Base-by-base conservation (phyloP, 2,888 invertebrate species). In the Agrochola lota region DNA sequence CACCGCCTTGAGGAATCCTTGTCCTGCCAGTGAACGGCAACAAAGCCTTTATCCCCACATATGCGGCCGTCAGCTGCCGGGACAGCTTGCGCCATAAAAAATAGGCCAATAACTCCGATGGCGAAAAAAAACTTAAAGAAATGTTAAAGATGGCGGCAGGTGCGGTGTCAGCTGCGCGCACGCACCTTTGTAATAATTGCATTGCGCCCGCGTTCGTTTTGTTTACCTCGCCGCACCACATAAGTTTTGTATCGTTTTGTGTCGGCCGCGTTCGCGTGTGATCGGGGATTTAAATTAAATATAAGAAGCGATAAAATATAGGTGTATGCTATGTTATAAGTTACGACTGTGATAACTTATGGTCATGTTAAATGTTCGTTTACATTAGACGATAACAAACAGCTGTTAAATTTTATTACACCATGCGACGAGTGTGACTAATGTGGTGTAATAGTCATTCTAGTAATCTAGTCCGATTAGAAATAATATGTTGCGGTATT, bases 101-200 rank as follows among this genome's bases (percentile, higher is more conserved):
- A 96, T 96, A 96, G 96, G 96, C 96, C 96, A 96, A 96, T 96
- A 96, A 95, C 96, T 94, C 92, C 94, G 93, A 94, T 94, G 94
- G 95, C 95, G 92, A 95, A 95, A 96, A 94, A 95, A 96, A 95
- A 94, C 91, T 91, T 91, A 93, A 92, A 96, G 95, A 95, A 96
- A 96, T 94, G 94, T 93, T 95, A 95, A 96, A 95, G 95, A 95
- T 94, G 94, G 94, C 93, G 95, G 95, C 96, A 96, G 96, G 96
- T 96, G 96, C 91, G 90, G 86, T 85, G 95, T 94, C 96, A 96
- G 96, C 96, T 96, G 96, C 95, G 87, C 93, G 88, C 93, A 91
- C 94, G 95, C 96, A 96, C 96, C 96, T 96, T 96, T 94, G 94
- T 94, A 92, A 94, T 95, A 95, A 95, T 95, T 95, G 95, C 94